These are phyloP conservation scores for Athalia circularis DNA, from an alignment of 2,888 invertebrate species.

Conservation along the genomic window DNA sequence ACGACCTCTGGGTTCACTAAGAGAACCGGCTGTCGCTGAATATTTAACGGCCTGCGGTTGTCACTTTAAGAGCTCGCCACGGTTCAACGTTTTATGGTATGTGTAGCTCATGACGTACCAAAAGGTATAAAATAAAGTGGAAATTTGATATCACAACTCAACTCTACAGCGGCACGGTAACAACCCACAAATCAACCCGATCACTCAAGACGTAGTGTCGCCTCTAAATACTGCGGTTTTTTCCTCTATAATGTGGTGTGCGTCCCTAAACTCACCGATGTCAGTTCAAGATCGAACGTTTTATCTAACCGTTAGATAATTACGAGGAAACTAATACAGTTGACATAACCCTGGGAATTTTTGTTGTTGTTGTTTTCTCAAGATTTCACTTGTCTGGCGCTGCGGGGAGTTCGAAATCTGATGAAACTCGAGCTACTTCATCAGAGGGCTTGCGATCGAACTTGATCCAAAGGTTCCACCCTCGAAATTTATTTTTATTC, in stretches of 20 bases:
- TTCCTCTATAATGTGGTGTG: background rate
- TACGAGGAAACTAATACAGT: too few species aligned
- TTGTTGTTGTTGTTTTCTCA: too few species aligned
- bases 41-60: slow-evolving; percentile 37
- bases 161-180: background rate
- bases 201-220: slow-evolving; percentile 8
- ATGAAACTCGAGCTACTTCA: too few species aligned
- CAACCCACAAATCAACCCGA: slow-evolving; percentile 10
- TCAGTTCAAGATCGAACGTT: too few species aligned
- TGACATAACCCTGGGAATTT: too few species aligned
- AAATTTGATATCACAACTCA: slow-evolving; percentile 9
- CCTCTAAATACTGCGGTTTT: background rate
- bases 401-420: too few species aligned
- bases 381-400: too few species aligned
- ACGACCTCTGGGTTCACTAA: slow-evolving; percentile 28
- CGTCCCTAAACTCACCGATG: too few species aligned
- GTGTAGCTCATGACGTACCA: background rate
- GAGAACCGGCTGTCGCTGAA: slow-evolving; percentile 12
- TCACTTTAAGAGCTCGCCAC: slow-evolving; percentile 17
- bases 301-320: too few species aligned
- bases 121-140: background rate
- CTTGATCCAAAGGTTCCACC: too few species aligned
- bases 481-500: too few species aligned
- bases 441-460: too few species aligned
- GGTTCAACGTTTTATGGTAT: slow-evolving; percentile 7